Evolutionary conservation across 2,888 invertebrate genomes (phyloP), one percentile per base, ranked within the genome.

Genomic region (Drosophila acutilabella): DNA sequence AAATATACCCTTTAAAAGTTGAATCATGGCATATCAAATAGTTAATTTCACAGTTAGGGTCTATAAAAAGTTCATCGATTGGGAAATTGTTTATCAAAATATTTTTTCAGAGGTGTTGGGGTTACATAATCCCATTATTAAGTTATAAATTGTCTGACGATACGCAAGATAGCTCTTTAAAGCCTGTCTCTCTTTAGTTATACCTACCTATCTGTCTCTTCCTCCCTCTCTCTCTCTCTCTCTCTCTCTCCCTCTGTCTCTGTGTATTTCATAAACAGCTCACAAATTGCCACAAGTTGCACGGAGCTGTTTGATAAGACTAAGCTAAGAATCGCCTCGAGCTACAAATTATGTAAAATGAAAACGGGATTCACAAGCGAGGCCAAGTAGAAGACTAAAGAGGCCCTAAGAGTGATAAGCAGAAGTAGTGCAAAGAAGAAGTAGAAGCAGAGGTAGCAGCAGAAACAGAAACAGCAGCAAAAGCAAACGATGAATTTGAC

Each of bases 301-400:
- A 56, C 20, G 64, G 52, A 44, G 50, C 53, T 64, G 74, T 47
- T 58, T 61, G 74, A 72, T 70, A 66, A 60, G 59, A 67, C 54
- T 40, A 45, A 60, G 71, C 68, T 65, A 41, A 71, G 65, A 71
- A 64, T 66, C 56, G 64, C 81, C 81, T 14, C 50, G 10, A 50
- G 82, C 85, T 41, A 57, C 67, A 76, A 82, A 82, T 87, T 82
- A 82, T 82, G 88, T 81, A 79, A 69, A 81, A 64, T 67, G 66
- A 65, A 54, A 68, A 67, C 60, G 42, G 60, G 60, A 72, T 72
- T 75, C 57, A 33, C 69, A 69, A 69, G 53, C 61, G 52, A 16
- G 57, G n/a, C 54, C 18, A 42, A 54, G 16, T 18, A 11, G 16
- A 36, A 8, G 50, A 1, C 13, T 36, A 13, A 36, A 33, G 18